Evolutionary conservation across 1,140 invertebrate genomes (phyloP).

Genomic region (Gonioctena quinquepunctata): DNA sequence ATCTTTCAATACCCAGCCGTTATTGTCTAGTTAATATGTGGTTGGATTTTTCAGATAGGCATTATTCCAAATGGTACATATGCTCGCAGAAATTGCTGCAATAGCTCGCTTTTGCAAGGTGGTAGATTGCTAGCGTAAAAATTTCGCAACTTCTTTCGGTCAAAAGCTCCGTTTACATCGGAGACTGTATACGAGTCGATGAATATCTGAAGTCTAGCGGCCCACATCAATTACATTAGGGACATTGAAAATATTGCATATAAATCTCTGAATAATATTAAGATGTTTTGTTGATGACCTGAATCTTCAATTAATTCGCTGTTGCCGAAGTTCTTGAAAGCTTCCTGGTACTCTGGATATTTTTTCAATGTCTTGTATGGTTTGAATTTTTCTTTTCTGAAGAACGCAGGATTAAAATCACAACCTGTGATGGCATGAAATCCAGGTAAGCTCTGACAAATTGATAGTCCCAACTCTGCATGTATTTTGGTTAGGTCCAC

Average conservation of each 20-base stretch:
- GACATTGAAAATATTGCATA: not conserved
- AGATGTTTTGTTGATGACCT: too few relatives aligned
- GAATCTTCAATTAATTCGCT: too few relatives aligned
- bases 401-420: conserved; percentile 53
- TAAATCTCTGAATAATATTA: conserved; percentile 7
- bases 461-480: conserved; percentile 16
- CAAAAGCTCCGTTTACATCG: not conserved
- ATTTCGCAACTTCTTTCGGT: not conserved
- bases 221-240: conserved; percentile 20
- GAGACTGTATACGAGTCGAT: not conserved
- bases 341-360: not conserved
- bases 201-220: conserved; percentile 21
- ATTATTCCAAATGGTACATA: conserved; percentile 11
- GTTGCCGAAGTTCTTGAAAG: too few relatives aligned
- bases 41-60: not conserved
- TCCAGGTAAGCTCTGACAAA: conserved; percentile 43
- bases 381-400: conserved; percentile 40
- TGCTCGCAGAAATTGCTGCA: conserved; percentile 5
- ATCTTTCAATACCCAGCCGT: conserved; percentile 9
- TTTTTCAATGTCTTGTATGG: not conserved
- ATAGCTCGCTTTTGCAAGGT: conserved; percentile 13
- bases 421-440: conserved; percentile 54
- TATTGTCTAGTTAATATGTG: not conserved
- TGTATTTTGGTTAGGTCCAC: conserved; percentile 36
- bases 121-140: not conserved